phyloP scores from a whole-genome alignment of 2,888 invertebrate genomes.

The Drosophila crucigera region DNA sequence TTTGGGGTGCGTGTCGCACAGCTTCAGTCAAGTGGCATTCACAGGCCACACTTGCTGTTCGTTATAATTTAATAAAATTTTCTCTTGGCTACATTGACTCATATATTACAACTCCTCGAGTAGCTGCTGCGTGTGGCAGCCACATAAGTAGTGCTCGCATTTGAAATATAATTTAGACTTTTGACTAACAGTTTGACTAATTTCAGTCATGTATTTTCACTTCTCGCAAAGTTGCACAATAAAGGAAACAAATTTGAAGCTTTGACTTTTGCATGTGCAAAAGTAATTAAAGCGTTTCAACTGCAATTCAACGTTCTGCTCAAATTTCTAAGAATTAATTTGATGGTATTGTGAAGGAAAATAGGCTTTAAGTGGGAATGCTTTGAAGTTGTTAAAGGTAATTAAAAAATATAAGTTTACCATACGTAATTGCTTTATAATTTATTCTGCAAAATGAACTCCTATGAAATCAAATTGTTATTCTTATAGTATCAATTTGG shows the following conservation, averaged over 20 bases:
- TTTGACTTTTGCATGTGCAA: slow-evolving; percentile 55
- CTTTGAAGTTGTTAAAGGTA: neutral
- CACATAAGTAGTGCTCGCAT: slow-evolving; percentile 32
- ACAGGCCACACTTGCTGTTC: slow-evolving; percentile 38
- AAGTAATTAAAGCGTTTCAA: slow-evolving; percentile 66
- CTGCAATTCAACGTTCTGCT: slow-evolving; percentile 41
- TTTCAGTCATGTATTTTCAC: slow-evolving; percentile 40
- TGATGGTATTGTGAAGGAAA: neutral
- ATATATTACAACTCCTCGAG: slow-evolving; percentile 8
- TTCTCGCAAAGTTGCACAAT: slow-evolving; percentile 16
- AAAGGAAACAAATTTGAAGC: slow-evolving; percentile 25
- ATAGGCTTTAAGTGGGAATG: neutral
- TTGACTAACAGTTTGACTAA: slow-evolving; percentile 57
- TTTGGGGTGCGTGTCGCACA: slow-evolving; percentile 2
- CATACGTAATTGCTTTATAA: too few relatives aligned
- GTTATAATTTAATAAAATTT: slow-evolving; percentile 68
- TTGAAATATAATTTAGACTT: slow-evolving; percentile 56
- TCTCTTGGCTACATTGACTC: slow-evolving; percentile 48
- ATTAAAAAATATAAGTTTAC: neutral
- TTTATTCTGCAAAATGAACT: neutral
- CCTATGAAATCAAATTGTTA: neutral
- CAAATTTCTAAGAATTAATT: slow-evolving; percentile 36
- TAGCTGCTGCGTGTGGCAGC: slow-evolving; percentile 12
- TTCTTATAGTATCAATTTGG: neutral
- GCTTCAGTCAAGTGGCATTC: slow-evolving; percentile 69